Conservation (phyloP, 2,113 vertebrate species). For the Pomatorhinus ruficollis region DNA sequence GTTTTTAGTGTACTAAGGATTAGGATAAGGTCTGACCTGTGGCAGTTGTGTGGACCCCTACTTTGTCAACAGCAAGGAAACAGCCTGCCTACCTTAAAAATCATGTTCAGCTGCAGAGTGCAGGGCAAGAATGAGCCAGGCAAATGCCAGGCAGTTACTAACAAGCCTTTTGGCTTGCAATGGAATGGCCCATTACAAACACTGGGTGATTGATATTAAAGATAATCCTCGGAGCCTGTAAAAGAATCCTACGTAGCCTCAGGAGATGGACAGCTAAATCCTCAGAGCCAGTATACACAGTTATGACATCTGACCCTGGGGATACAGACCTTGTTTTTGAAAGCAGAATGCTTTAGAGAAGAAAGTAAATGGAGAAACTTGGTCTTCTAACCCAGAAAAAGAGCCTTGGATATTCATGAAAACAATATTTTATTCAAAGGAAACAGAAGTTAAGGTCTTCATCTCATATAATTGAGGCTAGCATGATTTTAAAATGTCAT, state of each 20-base stretch:
- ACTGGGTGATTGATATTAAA: slow-evolving; percentile 38
- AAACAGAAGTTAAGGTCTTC: slow-evolving; percentile 29
- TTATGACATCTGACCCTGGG: neutral
- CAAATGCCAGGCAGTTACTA: neutral
- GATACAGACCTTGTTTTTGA: slow-evolving; percentile 1
- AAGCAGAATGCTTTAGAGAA: neutral
- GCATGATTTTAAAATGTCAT: neutral
- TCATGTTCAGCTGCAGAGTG: neutral
- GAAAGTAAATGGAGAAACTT: slow-evolving; percentile 36
- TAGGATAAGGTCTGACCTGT: neutral
- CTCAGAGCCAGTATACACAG: neutral
- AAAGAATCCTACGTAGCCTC: neutral
- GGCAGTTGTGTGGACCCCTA: rapidly evolving
- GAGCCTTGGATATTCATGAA: neutral
- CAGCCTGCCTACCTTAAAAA: neutral
- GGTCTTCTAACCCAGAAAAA: slow-evolving; percentile 30
- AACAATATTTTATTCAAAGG: slow-evolving; percentile 16
- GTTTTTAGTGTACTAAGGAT: neutral
- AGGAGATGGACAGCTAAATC: slow-evolving; percentile 38
- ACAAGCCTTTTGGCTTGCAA: neutral
- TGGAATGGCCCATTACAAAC: neutral
- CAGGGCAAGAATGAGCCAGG: neutral
- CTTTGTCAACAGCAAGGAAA: neutral
- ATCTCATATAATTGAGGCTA: neutral
- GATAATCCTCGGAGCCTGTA: neutral